These are phyloP conservation scores for Cyanoderma ruficeps DNA, from an alignment of 2,113 vertebrate species.

Conservation along the genomic window DNA sequence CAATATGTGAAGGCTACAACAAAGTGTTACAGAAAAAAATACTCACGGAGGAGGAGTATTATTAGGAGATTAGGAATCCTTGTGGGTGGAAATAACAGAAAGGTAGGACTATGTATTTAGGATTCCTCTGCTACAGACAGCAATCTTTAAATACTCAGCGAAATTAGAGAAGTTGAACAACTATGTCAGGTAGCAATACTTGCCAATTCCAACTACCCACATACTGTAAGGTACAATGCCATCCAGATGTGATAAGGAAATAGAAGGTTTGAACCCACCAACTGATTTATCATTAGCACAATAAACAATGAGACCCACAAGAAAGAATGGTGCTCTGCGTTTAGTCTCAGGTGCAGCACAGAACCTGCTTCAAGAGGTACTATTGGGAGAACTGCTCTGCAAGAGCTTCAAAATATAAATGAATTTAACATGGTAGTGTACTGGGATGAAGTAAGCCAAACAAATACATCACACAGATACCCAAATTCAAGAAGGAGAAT, in stretches of 20 bases:
- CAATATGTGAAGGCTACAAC: not conserved
- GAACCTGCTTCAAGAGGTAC: not conserved
- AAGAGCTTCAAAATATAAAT: not conserved
- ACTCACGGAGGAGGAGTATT: not conserved
- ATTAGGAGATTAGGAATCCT: not conserved
- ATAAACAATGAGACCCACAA: not conserved
- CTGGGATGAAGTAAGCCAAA: not conserved
- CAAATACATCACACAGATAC: conserved; percentile 14
- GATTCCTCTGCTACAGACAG: not conserved
- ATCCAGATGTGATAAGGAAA: not conserved
- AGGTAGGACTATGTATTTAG: not conserved
- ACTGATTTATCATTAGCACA: accelerated
- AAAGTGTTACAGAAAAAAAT: not conserved
- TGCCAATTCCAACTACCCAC: not conserved
- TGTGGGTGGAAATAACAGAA: not conserved
- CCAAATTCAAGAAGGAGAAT: conserved; percentile 18
- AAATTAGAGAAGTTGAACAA: not conserved
- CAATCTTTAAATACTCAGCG: not conserved
- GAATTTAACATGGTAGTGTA: not conserved
- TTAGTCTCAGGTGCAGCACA: not conserved
- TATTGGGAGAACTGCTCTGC: not conserved
- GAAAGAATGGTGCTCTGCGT: not conserved
- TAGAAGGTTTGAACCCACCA: not conserved
- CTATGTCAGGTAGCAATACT: not conserved
- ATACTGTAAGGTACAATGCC: not conserved